Evolutionary conservation across 2,888 invertebrate species (phyloP).

Genomic region (Furcula furcula): DNA sequence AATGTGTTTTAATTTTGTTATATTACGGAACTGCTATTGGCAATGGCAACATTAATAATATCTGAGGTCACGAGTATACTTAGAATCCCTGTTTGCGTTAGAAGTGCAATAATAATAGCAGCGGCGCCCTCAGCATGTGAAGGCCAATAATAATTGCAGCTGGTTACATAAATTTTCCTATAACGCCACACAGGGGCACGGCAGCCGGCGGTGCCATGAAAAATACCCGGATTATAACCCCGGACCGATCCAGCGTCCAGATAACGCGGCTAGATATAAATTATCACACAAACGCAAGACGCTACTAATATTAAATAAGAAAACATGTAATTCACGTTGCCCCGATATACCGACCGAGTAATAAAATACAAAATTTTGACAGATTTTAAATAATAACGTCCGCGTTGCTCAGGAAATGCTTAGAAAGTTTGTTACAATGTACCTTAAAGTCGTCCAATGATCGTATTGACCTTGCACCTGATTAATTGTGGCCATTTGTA

Average conservation of each 20-base stretch:
- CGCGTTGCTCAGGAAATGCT: slow-evolving; percentile 72
- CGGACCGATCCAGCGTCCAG: slow-evolving; percentile 71
- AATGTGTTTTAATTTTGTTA: slow-evolving; percentile 24
- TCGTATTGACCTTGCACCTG: slow-evolving; percentile 48
- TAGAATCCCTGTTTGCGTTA: slow-evolving; percentile 1
- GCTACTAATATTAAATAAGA: slow-evolving; percentile 80
- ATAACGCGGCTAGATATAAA: slow-evolving; percentile 76
- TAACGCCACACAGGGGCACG: slow-evolving; percentile 45
- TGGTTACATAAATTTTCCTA: slow-evolving; percentile 69
- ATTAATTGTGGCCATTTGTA: slow-evolving; percentile 41
- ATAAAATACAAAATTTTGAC: slow-evolving; percentile 80
- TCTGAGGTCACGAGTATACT: background rate
- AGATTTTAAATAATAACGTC: slow-evolving; percentile 80
- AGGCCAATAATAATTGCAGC: slow-evolving; percentile 66
- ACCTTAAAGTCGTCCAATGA: slow-evolving; percentile 56
- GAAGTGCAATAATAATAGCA: slow-evolving; percentile 2
- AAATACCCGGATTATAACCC: slow-evolving; percentile 79
- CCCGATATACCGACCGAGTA: slow-evolving; percentile 64
- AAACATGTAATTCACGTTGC: slow-evolving; percentile 78
- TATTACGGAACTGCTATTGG: slow-evolving; percentile 11
- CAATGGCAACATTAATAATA: slow-evolving; percentile 8
- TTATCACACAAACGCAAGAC: slow-evolving; percentile 75
- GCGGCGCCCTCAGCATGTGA: slow-evolving; percentile 33
- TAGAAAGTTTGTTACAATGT: slow-evolving; percentile 67
- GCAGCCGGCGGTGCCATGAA: slow-evolving; percentile 61